These are phyloP conservation scores for Bothrops alternatus DNA, from an alignment of 2,797 vertebrate genomes.

Conservation along the genomic window DNA sequence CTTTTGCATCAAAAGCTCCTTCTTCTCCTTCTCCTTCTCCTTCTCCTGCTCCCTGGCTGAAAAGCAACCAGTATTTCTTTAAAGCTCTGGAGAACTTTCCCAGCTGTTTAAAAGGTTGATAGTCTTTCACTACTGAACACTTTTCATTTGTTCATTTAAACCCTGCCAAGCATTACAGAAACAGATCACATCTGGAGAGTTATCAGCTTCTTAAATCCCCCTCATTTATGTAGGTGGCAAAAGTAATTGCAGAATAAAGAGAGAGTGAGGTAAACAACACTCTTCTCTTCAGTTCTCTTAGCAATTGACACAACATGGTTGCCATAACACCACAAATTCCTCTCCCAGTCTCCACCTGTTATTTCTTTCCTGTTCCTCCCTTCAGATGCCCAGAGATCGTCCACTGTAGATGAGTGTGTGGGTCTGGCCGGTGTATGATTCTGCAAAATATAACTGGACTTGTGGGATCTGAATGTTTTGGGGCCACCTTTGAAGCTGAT, in stretches of 20 bases:
- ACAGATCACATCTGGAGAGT: constrained; percentile 64
- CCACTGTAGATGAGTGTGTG: not conserved
- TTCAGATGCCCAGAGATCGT: not conserved
- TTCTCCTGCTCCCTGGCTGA: not conserved
- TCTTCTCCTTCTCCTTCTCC: no score
- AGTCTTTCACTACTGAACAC: constrained; percentile 71
- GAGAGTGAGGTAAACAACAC: constrained; percentile 48
- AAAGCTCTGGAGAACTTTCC: constrained; percentile 66
- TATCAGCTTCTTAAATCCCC: constrained; percentile 58
- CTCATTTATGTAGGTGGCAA: constrained; percentile 65
- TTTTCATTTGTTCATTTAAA: constrained; percentile 71
- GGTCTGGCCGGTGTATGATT: not conserved
- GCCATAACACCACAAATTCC: constrained; percentile 46
- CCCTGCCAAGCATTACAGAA: constrained; percentile 67
- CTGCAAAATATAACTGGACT: not conserved
- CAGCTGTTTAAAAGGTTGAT: constrained; percentile 70
- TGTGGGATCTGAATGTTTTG: not conserved
- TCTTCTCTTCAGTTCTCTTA: constrained; percentile 67
- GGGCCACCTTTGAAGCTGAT: not conserved
- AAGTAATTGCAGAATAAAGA: constrained; percentile 58
- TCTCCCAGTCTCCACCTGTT: constrained; percentile 64
- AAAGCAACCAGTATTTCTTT: constrained; percentile 51
- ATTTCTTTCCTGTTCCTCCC: constrained; percentile 34
- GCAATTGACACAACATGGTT: constrained; percentile 51
- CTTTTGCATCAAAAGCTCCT: not conserved